phyloP scores from a whole-genome alignment of 2,888 invertebrate genomes.

The Trichopria drosophilae region DNA sequence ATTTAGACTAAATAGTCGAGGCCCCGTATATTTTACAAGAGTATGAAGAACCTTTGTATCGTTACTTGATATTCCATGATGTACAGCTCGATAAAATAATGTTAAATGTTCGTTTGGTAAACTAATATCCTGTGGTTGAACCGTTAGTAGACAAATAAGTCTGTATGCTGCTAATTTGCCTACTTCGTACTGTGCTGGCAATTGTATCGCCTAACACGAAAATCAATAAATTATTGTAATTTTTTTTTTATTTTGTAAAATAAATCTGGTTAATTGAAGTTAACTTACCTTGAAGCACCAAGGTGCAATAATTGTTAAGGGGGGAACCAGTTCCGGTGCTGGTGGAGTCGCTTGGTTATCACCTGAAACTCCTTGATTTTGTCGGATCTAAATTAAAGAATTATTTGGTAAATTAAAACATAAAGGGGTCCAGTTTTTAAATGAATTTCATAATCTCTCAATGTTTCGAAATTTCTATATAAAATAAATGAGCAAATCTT shows the following conservation, averaged over 20 bases:
- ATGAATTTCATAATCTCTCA: no score
- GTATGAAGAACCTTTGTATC: slow-evolving; percentile 56
- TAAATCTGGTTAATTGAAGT: slow-evolving; percentile 11
- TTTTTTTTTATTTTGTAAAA: background rate
- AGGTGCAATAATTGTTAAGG: slow-evolving; percentile 84
- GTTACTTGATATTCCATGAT: slow-evolving; percentile 65
- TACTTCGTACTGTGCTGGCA: slow-evolving; percentile 64
- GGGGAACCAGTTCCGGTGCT: slow-evolving; percentile 77
- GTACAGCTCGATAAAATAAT: slow-evolving; percentile 85
- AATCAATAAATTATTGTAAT: slow-evolving; percentile 51
- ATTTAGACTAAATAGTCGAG: slow-evolving; percentile 78
- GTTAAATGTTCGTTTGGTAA: slow-evolving; percentile 63
- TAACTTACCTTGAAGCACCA: slow-evolving; percentile 87
- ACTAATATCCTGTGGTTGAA: slow-evolving; percentile 78
- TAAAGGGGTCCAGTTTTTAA: no score
- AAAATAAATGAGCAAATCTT: no score
- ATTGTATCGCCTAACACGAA: slow-evolving; percentile 61
- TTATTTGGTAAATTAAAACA: background rate
- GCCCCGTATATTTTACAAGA: slow-evolving; percentile 66
- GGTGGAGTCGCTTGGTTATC: slow-evolving; percentile 79
- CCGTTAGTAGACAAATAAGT: slow-evolving; percentile 76
- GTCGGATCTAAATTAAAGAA: slow-evolving; percentile 62
- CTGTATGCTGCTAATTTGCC: slow-evolving; percentile 88
- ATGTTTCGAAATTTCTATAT: no score
- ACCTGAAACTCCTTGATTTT: slow-evolving; percentile 76